Conservation (phyloP, 2,113 vertebrate species). For the Apistogramma diplotaenia region DNA sequence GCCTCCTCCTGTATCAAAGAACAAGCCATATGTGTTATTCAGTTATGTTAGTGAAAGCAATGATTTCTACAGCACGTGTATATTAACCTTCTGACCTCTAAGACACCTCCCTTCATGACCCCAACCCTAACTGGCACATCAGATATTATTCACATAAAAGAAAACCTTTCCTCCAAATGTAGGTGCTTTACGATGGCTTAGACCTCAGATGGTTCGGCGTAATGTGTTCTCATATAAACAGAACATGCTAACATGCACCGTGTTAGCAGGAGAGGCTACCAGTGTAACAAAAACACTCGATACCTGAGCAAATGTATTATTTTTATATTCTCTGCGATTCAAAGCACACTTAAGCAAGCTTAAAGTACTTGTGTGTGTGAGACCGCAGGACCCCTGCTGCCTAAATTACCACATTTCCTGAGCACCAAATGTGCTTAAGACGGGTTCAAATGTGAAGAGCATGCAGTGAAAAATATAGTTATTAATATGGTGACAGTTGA, state of each 20-base stretch:
- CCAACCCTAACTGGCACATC: neutral
- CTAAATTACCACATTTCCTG: neutral
- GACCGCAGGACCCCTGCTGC: rapidly evolving
- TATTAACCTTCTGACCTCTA: neutral
- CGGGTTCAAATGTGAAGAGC: neutral
- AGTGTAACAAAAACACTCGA: neutral
- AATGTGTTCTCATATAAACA: too few species aligned
- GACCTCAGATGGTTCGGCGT: too few species aligned
- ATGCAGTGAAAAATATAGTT: neutral
- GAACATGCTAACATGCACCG: neutral
- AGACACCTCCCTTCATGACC: neutral
- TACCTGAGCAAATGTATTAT: neutral
- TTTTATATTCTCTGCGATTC: neutral
- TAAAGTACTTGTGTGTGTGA: neutral
- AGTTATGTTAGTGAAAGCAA: neutral
- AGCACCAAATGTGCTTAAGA: neutral
- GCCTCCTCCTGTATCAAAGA: constrained; percentile 9
- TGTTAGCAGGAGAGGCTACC: neutral
- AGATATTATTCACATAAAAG: too few species aligned
- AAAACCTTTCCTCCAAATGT: too few species aligned
- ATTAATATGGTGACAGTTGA: neutral
- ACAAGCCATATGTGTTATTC: neutral
- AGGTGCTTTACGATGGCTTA: too few species aligned
- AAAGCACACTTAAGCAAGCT: too few species aligned
- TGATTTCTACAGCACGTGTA: too few species aligned